Base-by-base conservation (phyloP, 2,113 vertebrate genomes). In the Oplegnathus fasciatus region DNA sequence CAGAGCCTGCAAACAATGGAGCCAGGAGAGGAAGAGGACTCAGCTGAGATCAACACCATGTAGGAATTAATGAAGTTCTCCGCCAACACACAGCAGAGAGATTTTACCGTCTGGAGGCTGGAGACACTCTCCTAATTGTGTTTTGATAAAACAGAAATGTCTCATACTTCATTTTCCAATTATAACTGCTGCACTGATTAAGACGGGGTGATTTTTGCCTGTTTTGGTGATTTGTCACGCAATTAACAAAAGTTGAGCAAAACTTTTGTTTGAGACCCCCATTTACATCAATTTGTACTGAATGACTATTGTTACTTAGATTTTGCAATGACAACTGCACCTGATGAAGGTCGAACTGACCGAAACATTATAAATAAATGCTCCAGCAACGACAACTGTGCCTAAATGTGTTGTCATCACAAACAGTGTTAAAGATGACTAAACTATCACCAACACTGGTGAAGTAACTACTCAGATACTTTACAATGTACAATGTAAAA, bases 1-100 rank as follows among this genome's bases (percentile, higher is more conserved):
- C 84, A 48, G 73, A 93, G 88, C 73, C 85, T 66, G 80, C 76
- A 92, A 94, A 92, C 85, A 92, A 88, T 88, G 64, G 69, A 86
- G 76, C 46, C 69, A 71, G 26, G 84, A 87, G 84, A 90, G 75
- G 83, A 76, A 75, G 69, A 90, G 79, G 86, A 79, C 85, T 86
- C 84, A 76, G 84, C 81, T 84, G 87, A 90, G 80, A 92, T 89
- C 72, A 73, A 81, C 86, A 73, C 72, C 72, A 78, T 88, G 83
- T 80, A 85, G 77, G 88, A 89, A 78, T 85, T 88, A 90, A 86
- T 85, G 68, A 89, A 86, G 80, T 91, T 85, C 86, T 88, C 71
- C 57, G 26, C 70, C 74, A 76, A 85, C 67, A 82, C 72, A 50
- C 75, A 76, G 82, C 26, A 58, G 60, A 84, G 64, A 85, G 69